A percentile compares a stretch with the other conserved stretches of the same genome.
phyloP scores from a whole-genome alignment of 2,888 invertebrate species.

The Cryptocephalus primarius region DNA sequence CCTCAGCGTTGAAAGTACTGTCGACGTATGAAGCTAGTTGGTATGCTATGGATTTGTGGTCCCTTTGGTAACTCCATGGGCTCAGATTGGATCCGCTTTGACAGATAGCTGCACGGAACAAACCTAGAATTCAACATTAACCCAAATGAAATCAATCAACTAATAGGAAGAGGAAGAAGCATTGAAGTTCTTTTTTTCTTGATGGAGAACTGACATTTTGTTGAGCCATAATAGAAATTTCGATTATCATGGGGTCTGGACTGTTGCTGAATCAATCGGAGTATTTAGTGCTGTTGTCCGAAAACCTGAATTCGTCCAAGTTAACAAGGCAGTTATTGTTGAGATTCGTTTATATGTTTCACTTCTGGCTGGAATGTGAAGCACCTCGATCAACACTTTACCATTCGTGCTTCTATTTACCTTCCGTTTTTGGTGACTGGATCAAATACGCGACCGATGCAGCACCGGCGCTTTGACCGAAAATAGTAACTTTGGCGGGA shows the following conservation, averaged over 20 bases:
- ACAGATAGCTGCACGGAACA: constrained; percentile 28
- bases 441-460: constrained; percentile 12
- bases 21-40: constrained; percentile 19
- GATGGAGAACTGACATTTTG: no score
- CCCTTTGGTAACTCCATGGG: constrained; percentile 30
- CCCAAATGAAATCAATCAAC: no score
- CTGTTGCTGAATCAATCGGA: no score
- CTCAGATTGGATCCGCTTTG: constrained; percentile 29
- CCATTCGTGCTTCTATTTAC: neutral
- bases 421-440: constrained; percentile 1
- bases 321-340: no score
- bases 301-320: no score
- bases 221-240: no score
- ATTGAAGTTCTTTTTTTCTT: neutral
- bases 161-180: no score
- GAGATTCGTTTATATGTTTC: no score
- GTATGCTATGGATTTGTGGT: constrained; percentile 20
- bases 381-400: no score
- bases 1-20: constrained; percentile 12
- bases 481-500: constrained; percentile 15
- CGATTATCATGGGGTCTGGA: no score
- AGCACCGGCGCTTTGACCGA: constrained; percentile 17
- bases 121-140: constrained; percentile 12
- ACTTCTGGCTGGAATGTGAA: no score
- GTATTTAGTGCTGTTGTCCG: no score